Base-by-base conservation (phyloP, 2,113 vertebrate genomes). In the Rhizomys pruinosus region DNA sequence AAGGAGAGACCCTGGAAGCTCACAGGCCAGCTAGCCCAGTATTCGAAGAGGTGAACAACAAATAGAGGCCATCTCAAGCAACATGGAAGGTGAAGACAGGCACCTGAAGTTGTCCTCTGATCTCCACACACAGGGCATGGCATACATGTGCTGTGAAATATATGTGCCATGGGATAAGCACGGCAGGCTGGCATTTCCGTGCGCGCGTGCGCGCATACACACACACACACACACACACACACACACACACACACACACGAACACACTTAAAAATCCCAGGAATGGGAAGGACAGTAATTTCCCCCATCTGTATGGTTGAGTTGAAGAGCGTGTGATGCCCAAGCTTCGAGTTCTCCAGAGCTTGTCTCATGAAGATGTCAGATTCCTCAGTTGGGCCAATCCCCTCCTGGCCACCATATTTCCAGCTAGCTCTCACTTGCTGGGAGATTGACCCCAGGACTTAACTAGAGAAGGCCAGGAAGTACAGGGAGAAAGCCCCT, bases 321-420 rank as follows among this genome's bases (percentile, higher is more conserved):
- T 47, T 0, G 57, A 34, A 85, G 4, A 27, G 47, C n/a, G 47
- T 9, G 4, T 61, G 19, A 85, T 61, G 3, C 2, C 29, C 25
- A 78, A 23, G 4, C 7, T 76, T 74, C 61, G 2, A 34, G 74
- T 29, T 78, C 20, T 55, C 80, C 42, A 12, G 10, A 44, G n/a
- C 39, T 81, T 92, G 5, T 88, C 71, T 92, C 82, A 71, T 66
- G 59, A 13, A 13, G 2, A 39, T 76, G 63, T 80, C 37, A 16
- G 29, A 23, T 66, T 44, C 20, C 68, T 93, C 55, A 42, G 52
- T 23, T 34, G 32, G 68, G 25, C 7, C 23, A 29, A 19, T 55
- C 13, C 13, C 8, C 23, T 77, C 2, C 29, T 34, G 22, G 5
- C 3, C 23, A 22, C 34, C 1, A 15, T 0, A 1, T 10, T 80